Conservation (phyloP, 1,140 invertebrate species). For the Drosophila sturtevanti region DNA sequence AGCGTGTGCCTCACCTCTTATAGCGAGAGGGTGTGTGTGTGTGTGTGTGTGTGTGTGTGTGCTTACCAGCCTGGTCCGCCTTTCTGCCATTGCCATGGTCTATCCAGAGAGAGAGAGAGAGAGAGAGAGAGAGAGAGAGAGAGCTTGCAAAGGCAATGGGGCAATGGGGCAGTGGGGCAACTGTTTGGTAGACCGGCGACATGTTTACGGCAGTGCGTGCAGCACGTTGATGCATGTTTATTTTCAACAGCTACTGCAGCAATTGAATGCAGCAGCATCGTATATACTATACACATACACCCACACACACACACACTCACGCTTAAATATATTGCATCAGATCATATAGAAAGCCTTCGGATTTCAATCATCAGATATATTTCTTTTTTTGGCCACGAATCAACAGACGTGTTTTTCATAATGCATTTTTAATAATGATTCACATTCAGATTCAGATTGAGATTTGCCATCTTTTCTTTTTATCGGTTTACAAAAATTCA, state of each 20-base stretch:
- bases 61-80: neutral
- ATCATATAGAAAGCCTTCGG: constrained; percentile 31
- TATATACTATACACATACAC: constrained; percentile 6
- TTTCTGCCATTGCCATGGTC: constrained; percentile 33
- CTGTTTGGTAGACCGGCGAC: constrained; percentile 30
- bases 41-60: neutral
- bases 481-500: constrained; percentile 10
- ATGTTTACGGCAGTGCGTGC: constrained; percentile 58
- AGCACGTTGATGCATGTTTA: constrained; percentile 57
- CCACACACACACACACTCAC: neutral
- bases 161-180: neutral
- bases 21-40: too few species aligned
- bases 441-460: constrained; percentile 4
- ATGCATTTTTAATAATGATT: constrained; percentile 56
- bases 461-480: constrained; percentile 9
- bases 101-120: too few species aligned
- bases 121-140: too few species aligned
- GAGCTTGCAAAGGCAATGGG: constrained; percentile 1
- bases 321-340: neutral
- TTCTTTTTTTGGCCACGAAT: constrained; percentile 22
- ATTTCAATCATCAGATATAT: constrained; percentile 27
- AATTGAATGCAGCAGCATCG: constrained; percentile 63
- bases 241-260: constrained; percentile 33
- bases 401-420: constrained; percentile 56
- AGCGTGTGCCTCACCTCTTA: constrained; percentile 14